Base-by-base conservation (phyloP, 2,113 vertebrate genomes). In the Crotophaga sulcirostris region DNA sequence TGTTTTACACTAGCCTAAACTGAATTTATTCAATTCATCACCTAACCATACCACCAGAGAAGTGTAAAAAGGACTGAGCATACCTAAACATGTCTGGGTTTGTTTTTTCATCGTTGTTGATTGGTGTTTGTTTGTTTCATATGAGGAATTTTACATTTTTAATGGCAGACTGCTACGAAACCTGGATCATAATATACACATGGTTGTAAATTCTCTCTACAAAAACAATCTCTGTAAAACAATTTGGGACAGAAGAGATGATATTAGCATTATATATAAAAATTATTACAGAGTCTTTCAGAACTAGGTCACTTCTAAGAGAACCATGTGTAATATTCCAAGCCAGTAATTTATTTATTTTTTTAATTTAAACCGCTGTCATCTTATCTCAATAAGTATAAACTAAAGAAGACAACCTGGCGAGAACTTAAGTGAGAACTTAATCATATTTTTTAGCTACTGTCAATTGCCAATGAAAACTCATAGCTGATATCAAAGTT, bases 401-500 rank as follows among this genome's bases (percentile, higher is more conserved):
- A 95, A 95, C 96, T 94, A 94, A 90, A 64, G 75, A 88, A 86
- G 93, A 96, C 89, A 94, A 85, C 68, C 40, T 90, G 63, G 44
- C 62, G 85, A 91, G 92, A 73, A n/a, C n/a, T n/a, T n/a, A n/a
- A n/a, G 62, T 60, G 26, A 96, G 49, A 96, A 92, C 49, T 92
- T 96, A 96, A 91, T 95, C 54, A 76, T 86, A 87, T 69, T 88
- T 84, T 96, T 93, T 84, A 91, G 93, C 74, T 84, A 72, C 59
- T 91, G 74, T 84, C 86, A 95, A 90, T 94, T 95, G 77, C 68
- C 90, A 94, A 83, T 95, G 95, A 91, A 95, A 93, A 79, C 81
- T 83, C 55, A 52, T 34, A 67, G 77, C 62, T 93, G 40, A 87
- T 89, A 91, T 93, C 45, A 84, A 92, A 97, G 49, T 88, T 95